Conservation (phyloP, 1,140 invertebrate species). For the Ips typographus region DNA sequence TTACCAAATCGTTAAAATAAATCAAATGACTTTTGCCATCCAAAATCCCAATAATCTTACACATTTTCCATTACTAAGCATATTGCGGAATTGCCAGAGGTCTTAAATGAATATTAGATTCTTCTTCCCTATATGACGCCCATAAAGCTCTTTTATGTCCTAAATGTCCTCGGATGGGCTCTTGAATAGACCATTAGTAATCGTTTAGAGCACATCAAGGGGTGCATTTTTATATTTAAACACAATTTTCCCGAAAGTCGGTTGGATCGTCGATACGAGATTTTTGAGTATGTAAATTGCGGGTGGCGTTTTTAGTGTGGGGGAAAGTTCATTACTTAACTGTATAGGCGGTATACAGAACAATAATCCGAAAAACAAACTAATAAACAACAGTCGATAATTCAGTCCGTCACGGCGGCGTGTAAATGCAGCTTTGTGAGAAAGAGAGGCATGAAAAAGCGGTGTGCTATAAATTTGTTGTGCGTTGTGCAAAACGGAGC, state of each 20-base stretch:
- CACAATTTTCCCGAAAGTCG: slow-evolving; percentile 12
- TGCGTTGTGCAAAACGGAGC: slow-evolving; percentile 27
- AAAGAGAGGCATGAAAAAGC: slow-evolving; percentile 28
- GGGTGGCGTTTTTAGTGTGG: background rate
- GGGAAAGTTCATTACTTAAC: background rate
- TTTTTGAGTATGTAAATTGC: background rate
- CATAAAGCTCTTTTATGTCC: slow-evolving; percentile 20
- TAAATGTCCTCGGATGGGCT: slow-evolving; percentile 20
- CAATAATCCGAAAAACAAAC: background rate
- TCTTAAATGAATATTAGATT: slow-evolving; percentile 20
- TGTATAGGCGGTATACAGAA: background rate
- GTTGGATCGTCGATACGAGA: background rate
- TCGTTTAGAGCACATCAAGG: slow-evolving; percentile 25
- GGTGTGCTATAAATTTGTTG: slow-evolving; percentile 19
- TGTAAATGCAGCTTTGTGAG: slow-evolving; percentile 31
- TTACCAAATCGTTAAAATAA: too few species aligned
- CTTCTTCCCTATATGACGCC: slow-evolving; percentile 18
- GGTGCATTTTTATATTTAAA: slow-evolving; percentile 27
- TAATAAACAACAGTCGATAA: slow-evolving; percentile 22
- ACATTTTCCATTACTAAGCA: too few species aligned
- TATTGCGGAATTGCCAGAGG: background rate
- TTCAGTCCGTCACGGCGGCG: slow-evolving; percentile 19
- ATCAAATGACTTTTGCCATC: too few species aligned
- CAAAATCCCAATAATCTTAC: too few species aligned
- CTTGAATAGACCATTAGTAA: slow-evolving; percentile 24